These are phyloP conservation scores for Melanocharis versteri DNA, from an alignment of 2,113 vertebrate species.

Conservation along the genomic window DNA sequence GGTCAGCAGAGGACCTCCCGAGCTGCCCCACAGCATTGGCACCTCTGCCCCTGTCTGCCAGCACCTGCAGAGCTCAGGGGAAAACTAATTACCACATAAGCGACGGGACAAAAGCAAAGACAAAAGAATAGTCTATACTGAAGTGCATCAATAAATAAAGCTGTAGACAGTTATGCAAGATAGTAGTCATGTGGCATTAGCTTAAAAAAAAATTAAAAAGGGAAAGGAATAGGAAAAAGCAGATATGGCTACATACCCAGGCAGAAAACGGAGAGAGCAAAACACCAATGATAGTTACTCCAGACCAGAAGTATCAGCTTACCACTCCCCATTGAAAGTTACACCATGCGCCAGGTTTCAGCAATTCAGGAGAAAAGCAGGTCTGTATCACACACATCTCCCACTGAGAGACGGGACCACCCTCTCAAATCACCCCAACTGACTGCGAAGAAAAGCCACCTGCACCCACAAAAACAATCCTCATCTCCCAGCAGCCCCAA, in stretches of 20 bases:
- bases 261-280: fast-evolving
- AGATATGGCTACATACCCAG: neutral
- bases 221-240: neutral
- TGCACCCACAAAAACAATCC: neutral
- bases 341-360: neutral
- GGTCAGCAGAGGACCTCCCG: neutral
- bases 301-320: neutral
- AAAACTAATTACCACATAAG: neutral
- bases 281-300: neutral
- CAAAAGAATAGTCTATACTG: neutral
- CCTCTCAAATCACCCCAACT: neutral
- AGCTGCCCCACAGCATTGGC: neutral
- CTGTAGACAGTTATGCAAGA: neutral
- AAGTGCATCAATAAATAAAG: neutral
- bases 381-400: neutral
- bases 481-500: neutral
- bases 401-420: fast-evolving
- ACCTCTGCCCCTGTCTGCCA: neutral
- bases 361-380: neutral
- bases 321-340: neutral
- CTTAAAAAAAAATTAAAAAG: neutral
- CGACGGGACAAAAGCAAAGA: neutral
- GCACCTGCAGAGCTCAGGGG: neutral
- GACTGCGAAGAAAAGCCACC: neutral
- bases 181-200: neutral